These are phyloP conservation scores for Pteromalus puparum DNA, from an alignment of 1,140 invertebrate genomes.

Conservation along the genomic window DNA sequence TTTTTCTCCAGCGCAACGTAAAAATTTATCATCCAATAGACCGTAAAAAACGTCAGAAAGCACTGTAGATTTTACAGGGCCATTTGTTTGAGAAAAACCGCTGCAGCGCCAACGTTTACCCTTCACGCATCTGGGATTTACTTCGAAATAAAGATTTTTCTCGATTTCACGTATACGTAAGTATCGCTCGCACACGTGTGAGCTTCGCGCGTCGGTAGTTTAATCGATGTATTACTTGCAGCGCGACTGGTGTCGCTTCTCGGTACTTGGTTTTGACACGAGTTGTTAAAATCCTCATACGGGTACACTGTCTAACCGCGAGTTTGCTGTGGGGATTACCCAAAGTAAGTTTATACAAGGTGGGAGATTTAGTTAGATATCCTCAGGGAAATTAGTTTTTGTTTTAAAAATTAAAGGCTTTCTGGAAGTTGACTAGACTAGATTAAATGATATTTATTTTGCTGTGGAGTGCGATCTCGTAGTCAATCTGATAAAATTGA, in stretches of 20 bases:
- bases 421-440: neutral
- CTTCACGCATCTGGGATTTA: neutral
- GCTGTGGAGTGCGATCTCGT: neutral
- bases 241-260: neutral
- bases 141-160: neutral
- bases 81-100: neutral
- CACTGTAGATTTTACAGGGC: neutral
- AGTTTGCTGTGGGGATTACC: neutral
- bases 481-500: neutral
- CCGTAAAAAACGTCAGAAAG: neutral
- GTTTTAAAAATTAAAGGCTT: neutral
- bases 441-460: neutral
- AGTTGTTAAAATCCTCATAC: conserved; percentile 3
- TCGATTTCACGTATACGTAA: neutral
- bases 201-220: neutral
- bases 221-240: neutral
- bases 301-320: neutral
- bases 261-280: conserved; percentile 7
- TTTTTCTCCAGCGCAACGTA: neutral
- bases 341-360: neutral
- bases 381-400: neutral
- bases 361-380: neutral
- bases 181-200: neutral
- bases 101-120: no score
- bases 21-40: conserved; percentile 10